Evolutionary conservation across 1,140 invertebrate species (phyloP).

Genomic region (Grapholita molesta): DNA sequence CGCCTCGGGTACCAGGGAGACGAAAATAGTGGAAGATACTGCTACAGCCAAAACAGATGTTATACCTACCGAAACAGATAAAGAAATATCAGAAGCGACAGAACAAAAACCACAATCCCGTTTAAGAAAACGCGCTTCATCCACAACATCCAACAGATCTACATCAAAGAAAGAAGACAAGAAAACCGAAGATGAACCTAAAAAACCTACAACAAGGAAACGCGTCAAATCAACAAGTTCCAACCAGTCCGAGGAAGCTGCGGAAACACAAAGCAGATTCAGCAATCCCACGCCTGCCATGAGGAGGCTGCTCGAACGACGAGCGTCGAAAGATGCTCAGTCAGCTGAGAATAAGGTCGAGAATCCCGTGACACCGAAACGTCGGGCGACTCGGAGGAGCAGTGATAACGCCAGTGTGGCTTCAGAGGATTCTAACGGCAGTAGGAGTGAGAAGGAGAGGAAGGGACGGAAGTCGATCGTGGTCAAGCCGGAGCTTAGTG

Average conservation of each 20-base stretch:
- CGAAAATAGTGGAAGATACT: background rate
- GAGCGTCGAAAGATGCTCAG: slow-evolving; percentile 59
- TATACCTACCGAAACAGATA: background rate
- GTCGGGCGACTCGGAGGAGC: slow-evolving; percentile 42
- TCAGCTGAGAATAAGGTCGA: slow-evolving; percentile 41
- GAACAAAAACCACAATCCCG: background rate
- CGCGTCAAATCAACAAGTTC: slow-evolving; percentile 44
- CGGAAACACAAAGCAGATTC: slow-evolving; percentile 44
- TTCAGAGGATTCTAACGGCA: slow-evolving; percentile 55
- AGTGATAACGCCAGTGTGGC: slow-evolving; percentile 53
- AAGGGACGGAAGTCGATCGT: slow-evolving; percentile 22
- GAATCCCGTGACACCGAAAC: slow-evolving; percentile 40
- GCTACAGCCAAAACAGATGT: background rate
- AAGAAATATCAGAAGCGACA: background rate
- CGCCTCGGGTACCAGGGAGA: background rate
- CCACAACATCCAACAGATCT: background rate
- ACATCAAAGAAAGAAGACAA: background rate
- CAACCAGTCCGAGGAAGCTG: slow-evolving; percentile 35
- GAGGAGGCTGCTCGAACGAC: slow-evolving; percentile 54
- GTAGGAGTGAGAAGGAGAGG: slow-evolving; percentile 55
- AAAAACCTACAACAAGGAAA: slow-evolving; percentile 41
- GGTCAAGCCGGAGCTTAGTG: slow-evolving; percentile 63
- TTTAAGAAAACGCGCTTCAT: background rate
- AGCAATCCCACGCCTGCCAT: slow-evolving; percentile 46
- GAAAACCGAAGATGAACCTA: slow-evolving; percentile 21